phyloP scores from a whole-genome alignment of 2,888 invertebrate genomes.

The Catocala fraxini region DNA sequence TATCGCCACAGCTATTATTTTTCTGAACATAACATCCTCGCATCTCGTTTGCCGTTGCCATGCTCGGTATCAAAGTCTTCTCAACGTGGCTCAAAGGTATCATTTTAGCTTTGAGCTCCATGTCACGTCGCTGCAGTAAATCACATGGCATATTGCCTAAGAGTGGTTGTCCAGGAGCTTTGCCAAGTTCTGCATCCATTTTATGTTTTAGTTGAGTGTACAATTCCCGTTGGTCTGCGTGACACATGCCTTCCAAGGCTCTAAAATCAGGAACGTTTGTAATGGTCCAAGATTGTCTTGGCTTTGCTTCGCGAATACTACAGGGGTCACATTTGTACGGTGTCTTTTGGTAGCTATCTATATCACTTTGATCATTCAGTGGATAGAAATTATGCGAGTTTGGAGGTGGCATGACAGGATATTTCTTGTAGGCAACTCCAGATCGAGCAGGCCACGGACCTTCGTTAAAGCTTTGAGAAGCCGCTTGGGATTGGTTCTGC shows the following conservation, averaged over 20 bases:
- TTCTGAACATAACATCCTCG: constrained; percentile 78
- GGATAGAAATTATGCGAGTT: constrained; percentile 78
- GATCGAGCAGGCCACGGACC: constrained; percentile 79
- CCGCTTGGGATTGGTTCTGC: constrained; percentile 71
- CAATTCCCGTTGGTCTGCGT: constrained; percentile 78
- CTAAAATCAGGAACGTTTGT: constrained; percentile 81
- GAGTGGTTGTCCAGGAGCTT: constrained; percentile 76
- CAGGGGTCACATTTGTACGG: constrained; percentile 80
- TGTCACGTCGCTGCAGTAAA: constrained; percentile 77
- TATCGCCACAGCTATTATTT: constrained; percentile 84
- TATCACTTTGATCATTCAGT: constrained; percentile 74
- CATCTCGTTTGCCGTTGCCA: constrained; percentile 77
- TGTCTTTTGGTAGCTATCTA: constrained; percentile 74
- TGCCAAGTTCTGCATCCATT: constrained; percentile 82
- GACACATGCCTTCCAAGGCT: constrained; percentile 77
- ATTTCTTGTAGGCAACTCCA: constrained; percentile 76
- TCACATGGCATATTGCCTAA: constrained; percentile 74
- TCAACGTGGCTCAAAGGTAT: constrained; percentile 84
- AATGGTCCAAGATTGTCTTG: constrained; percentile 85
- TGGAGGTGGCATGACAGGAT: constrained; percentile 75
- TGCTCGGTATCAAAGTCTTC: constrained; percentile 80
- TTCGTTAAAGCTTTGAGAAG: constrained; percentile 73
- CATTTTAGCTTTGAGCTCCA: constrained; percentile 84
- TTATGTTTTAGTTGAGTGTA: constrained; percentile 82
- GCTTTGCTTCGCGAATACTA: constrained; percentile 76